Base-by-base conservation (phyloP, 2,113 vertebrate species). In the Albula goreensis region DNA sequence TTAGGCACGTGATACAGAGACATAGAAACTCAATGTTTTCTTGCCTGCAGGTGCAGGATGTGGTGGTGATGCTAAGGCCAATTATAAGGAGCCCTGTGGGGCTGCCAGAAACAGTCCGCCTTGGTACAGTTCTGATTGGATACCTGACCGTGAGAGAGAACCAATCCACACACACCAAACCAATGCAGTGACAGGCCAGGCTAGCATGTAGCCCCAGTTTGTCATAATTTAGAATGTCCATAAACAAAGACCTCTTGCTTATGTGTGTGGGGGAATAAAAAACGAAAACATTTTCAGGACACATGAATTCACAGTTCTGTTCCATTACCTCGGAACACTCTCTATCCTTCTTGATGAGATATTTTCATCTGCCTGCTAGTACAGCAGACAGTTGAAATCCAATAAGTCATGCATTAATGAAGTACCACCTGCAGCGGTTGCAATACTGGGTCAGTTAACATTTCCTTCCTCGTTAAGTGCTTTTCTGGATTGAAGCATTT, bases 361-460 rank as follows among this genome's bases (percentile, higher is more conserved):
- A 50, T 85, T 63, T 63, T 80, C 53, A 80, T 25, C 78, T 25
- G 53, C 17, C 52, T 60, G 77, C 53, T 80, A 63, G 3, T 12
- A 11, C 15, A 85, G 48, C 11, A 48, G 84, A 53, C 80, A 57
- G 56, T 85, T 85, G 84, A 80, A 85, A 80, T 85, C 52, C 78
- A 80, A 49, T 85, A 79, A 80, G 19, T 80, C 78, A 80, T 85
- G 78, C 41, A 85, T 80, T 85, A 80, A 48, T 80, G 78, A 85
- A 60, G 78, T 50, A 25, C 78, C 77, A 60, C 84, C 78, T 50
- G 70, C 50, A 78, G 52, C 48, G 51, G 25, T 41, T 85, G 13
- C 74, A 56, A 51, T 52, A 50, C n/a, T 22, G 66, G 82, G 31
- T 57, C 25, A 78, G 77, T 78, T 78, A 78, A 78, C 25, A 3